phyloP scores from a whole-genome alignment of 92 coral and sea anemone species.

The Porites cylindrica region DNA sequence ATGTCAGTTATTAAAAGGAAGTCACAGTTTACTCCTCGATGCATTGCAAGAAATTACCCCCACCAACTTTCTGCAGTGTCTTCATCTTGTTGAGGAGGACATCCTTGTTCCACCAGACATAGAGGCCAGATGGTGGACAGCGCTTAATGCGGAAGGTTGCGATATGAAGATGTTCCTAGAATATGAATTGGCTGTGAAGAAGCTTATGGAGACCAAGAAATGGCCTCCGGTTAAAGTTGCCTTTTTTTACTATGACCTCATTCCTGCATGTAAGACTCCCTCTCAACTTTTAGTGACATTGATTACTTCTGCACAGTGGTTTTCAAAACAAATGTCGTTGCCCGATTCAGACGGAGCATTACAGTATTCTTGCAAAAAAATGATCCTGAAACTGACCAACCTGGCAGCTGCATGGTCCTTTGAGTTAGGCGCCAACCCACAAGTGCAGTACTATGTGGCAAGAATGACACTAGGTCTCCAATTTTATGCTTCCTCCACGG shows the following conservation, averaged over 20 bases:
- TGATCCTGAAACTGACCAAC: conserved; percentile 45
- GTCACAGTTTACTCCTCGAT: no score
- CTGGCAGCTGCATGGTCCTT: conserved; percentile 48
- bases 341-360: conserved; percentile 12
- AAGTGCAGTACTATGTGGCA: conserved; percentile 49
- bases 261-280: conserved; percentile 19
- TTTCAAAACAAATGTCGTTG: conserved; percentile 35
- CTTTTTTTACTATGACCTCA: conserved; percentile 40
- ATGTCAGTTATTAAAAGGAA: no score
- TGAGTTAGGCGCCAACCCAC: conserved; percentile 44
- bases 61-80: no score
- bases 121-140: conserved; percentile 35
- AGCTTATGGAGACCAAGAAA: conserved; percentile 21
- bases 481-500: conserved; percentile 39
- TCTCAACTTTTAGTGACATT: conserved; percentile 37
- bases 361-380: conserved; percentile 49
- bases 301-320: conserved; percentile 59
- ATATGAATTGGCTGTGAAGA: conserved; percentile 44
- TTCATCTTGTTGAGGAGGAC: conserved; percentile 25
- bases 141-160: conserved; percentile 26
- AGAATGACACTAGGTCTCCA: conserved; percentile 48
- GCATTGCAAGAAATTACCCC: no score
- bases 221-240: conserved; percentile 46
- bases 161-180: conserved; percentile 57
- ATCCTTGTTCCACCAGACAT: conserved; percentile 43